Conservation (phyloP, 2,888 invertebrate genomes). For the Invenusta paracnida region DNA sequence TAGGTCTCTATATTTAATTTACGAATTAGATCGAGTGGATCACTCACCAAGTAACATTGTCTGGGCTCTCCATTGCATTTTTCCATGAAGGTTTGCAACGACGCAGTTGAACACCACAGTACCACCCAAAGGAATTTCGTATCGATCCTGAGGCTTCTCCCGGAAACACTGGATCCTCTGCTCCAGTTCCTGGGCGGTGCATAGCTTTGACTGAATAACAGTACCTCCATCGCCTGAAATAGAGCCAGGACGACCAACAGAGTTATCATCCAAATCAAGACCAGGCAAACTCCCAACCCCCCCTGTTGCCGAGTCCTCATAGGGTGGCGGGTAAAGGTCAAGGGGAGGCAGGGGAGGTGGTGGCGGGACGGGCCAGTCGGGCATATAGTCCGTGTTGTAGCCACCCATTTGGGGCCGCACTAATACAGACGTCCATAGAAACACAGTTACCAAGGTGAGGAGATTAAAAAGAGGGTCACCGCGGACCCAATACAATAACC, state of each 20-base stretch:
- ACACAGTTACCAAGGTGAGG: no score
- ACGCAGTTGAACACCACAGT: not conserved
- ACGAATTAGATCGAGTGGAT: no score
- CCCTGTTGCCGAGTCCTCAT: no score
- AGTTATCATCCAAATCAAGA: not conserved
- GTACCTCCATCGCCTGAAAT: not conserved
- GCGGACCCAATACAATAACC: no score
- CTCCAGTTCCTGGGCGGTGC: not conserved
- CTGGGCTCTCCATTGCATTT: not conserved
- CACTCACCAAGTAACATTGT: not conserved
- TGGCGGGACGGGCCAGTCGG: not conserved
- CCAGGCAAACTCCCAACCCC: no score
- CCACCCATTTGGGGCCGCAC: no score
- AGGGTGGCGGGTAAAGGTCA: not conserved
- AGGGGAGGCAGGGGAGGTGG: not conserved
- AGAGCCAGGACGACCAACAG: not conserved
- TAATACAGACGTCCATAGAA: no score
- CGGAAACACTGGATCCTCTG: not conserved
- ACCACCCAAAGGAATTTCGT: not conserved
- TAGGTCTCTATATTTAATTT: no score
- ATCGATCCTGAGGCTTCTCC: not conserved
- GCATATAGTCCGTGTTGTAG: not conserved
- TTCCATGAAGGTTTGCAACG: not conserved
- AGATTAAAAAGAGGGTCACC: no score
- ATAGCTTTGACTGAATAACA: not conserved